A percentile compares a stretch with the other conserved stretches of the same genome.
Evolutionary conservation across 2,113 vertebrate species (phyloP).

Genomic region (Notiomystis cincta): DNA sequence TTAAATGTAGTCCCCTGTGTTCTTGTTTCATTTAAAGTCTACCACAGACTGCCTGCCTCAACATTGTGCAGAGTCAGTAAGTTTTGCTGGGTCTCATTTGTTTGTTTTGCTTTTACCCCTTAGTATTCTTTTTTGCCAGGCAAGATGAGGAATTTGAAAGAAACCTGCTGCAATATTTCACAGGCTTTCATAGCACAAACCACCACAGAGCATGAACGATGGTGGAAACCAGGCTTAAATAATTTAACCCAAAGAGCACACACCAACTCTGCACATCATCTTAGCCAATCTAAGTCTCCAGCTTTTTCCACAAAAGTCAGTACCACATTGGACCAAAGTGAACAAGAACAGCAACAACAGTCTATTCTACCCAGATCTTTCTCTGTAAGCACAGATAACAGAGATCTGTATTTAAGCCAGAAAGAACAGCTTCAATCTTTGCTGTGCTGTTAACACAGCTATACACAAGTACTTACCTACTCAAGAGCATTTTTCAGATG

Average conservation of each 20-base stretch:
- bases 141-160: neutral
- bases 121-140: neutral
- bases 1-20: constrained; percentile 38
- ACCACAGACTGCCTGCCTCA: neutral
- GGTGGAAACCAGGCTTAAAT: neutral
- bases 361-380: constrained; percentile 4
- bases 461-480: neutral
- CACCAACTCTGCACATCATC: neutral
- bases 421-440: neutral
- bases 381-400: neutral
- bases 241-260: neutral
- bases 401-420: neutral
- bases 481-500: neutral
- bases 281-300: neutral
- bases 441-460: neutral
- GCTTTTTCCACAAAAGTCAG: neutral
- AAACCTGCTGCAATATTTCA: neutral
- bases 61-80: neutral
- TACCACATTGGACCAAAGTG: neutral
- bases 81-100: neutral
- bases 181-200: neutral
- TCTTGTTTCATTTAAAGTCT: constrained; percentile 40
- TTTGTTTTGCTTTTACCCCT: neutral
- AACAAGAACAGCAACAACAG: neutral
- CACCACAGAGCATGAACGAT: neutral